Base-by-base conservation (phyloP, 2,797 vertebrate species). In the Sphaeramia orbicularis region DNA sequence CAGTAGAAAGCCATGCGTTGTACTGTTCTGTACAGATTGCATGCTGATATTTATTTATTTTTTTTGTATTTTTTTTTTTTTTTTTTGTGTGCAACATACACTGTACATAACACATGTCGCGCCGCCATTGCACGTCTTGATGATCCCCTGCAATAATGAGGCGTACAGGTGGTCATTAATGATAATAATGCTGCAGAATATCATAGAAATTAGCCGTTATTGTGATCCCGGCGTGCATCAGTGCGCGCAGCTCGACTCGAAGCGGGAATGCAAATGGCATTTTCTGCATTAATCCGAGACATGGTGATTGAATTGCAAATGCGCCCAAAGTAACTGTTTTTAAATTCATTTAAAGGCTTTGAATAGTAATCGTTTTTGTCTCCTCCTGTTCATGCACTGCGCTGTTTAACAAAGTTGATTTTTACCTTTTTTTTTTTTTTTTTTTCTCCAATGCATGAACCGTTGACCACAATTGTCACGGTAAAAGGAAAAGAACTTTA, bases 221-320 rank as follows among this genome's bases (percentile, higher is more conserved):
- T 70, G 71, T 49, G 75, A 80, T 79, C 77, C 80, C 62, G 1
- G 45, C 58, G 72, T 71, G 85, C 77, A 68, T 70, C 62, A 21
- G 79, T 35, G 84, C 70, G 41, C 71, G 42, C 61, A 44, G 69
- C 80, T 72, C 72, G 0, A 64, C 76, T 85, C 73, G 1, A 16
- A 78, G 77, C 50, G 35, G 77, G 79, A 89, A 91, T 89, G 86
- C 86, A 91, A 91, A 91, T 90, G 77, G 77, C 51, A 75, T 85
- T 84, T 83, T 84, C 80, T 80, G 78, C 86, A 88, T 90, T 89
- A 89, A 90, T 88, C 76, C 55, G 15, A 81, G 81, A 84, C 85
- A 69, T 68, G 24, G 78, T 42, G 86, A 88, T 90, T 89, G 88
- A 91, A 91, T 89, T 91, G 87, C 87, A 89, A 90, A 90, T 90